Evolutionary conservation across 2,797 vertebrate species (phyloP).

Genomic region (Sebastes steindachneri): DNA sequence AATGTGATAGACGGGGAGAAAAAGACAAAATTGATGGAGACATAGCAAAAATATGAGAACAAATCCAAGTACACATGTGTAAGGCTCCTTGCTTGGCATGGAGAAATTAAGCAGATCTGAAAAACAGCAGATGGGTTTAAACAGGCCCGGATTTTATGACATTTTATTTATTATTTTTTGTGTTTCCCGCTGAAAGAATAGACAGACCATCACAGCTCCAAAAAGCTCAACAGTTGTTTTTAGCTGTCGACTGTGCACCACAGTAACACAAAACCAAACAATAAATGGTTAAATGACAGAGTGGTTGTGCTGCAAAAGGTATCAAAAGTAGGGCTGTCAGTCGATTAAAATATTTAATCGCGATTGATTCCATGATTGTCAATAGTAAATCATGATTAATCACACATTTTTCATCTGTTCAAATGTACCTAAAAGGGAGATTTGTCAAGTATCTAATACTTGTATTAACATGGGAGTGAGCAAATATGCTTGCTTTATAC

Average conservation of each 20-base stretch:
- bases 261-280: not conserved
- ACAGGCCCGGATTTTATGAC: not conserved
- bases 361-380: too few relatives aligned
- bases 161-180: not conserved
- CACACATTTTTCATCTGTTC: too few relatives aligned
- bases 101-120: not conserved
- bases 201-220: not conserved
- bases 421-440: too few relatives aligned
- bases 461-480: too few relatives aligned
- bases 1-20: not conserved
- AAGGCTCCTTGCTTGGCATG: not conserved
- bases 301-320: not conserved
- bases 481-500: too few relatives aligned
- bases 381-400: too few relatives aligned
- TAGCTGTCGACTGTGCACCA: not conserved
- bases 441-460: too few relatives aligned
- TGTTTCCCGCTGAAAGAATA: not conserved
- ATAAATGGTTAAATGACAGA: not conserved
- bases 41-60: constrained; percentile 18
- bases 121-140: constrained; percentile 9
- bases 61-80: not conserved
- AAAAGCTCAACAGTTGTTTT: not conserved
- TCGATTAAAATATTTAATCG: too few relatives aligned
- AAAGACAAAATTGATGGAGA: constrained; percentile 21
- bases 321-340: not conserved